Conservation (phyloP, 2,888 invertebrate species). For the Kuschelorhynchus macadamiae region DNA sequence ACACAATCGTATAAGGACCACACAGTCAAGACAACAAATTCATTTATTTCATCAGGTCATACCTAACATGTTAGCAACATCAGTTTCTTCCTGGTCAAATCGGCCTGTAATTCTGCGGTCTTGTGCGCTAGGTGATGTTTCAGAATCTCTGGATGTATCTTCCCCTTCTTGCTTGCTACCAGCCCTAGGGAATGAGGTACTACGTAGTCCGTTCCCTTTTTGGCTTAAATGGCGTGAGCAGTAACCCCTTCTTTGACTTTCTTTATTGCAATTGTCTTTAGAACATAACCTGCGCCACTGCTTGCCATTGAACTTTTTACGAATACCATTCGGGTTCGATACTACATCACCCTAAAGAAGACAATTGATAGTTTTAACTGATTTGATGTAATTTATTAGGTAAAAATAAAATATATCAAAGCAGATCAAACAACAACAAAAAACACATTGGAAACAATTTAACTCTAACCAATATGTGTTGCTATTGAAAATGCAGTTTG, state of each 20-base stretch:
- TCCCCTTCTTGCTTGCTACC: slow-evolving; percentile 80
- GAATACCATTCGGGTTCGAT: slow-evolving; percentile 92
- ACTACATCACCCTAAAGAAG: slow-evolving; percentile 86
- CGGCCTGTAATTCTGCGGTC: slow-evolving; percentile 82
- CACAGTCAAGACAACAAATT: no score
- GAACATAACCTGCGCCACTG: slow-evolving; percentile 99
- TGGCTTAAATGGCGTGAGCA: slow-evolving; percentile 97
- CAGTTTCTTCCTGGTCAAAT: slow-evolving; percentile 95
- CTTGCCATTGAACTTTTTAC: slow-evolving; percentile 99
- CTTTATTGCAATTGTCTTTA: slow-evolving; percentile 94
- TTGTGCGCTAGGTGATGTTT: slow-evolving; percentile 87
- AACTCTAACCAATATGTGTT: no score
- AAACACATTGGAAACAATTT: no score
- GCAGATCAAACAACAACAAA: no score
- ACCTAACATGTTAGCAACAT: slow-evolving; percentile 96
- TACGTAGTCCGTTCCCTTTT: slow-evolving; percentile 77
- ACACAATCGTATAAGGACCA: no score
- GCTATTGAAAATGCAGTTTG: no score
- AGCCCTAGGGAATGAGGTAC: slow-evolving; percentile 69
- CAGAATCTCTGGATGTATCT: slow-evolving; percentile 91
- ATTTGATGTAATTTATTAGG: not conserved
- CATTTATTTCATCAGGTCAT: not conserved
- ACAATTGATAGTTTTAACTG: not conserved
- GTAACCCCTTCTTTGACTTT: slow-evolving; percentile 96
- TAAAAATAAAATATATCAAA: no score